phyloP scores from a whole-genome alignment of 2,113 vertebrate genomes.

The Scartelaos histophorus region DNA sequence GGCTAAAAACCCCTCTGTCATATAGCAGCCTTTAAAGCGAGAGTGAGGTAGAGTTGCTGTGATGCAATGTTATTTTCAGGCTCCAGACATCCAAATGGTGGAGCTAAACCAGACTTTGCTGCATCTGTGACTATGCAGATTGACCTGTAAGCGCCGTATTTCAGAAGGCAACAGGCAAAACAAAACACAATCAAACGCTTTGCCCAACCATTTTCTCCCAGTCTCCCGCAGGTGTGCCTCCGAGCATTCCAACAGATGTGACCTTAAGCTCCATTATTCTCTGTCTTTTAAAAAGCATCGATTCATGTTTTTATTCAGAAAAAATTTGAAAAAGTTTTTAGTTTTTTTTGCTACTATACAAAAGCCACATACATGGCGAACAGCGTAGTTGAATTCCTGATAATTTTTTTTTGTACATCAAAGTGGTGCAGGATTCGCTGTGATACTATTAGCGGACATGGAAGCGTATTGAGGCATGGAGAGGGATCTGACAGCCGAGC shows the following conservation, averaged over 20 bases:
- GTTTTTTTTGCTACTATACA: slow-evolving; percentile 22
- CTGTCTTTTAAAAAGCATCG: slow-evolving; percentile 9
- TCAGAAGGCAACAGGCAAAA: slow-evolving; percentile 3
- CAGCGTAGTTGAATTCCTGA: slow-evolving; percentile 24
- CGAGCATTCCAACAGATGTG: slow-evolving; percentile 16
- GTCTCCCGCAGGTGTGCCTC: slow-evolving; percentile 12
- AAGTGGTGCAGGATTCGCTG: slow-evolving; percentile 59
- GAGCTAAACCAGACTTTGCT: slow-evolving; percentile 10
- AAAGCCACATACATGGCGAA: slow-evolving; percentile 6
- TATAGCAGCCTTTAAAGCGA: too few species aligned
- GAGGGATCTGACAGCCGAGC: slow-evolving; percentile 46
- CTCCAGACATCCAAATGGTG: slow-evolving; percentile 15
- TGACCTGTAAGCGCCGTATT: slow-evolving; percentile 10
- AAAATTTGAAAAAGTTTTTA: slow-evolving; percentile 14
- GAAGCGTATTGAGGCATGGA: slow-evolving; percentile 48
- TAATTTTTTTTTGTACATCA: slow-evolving; percentile 74
- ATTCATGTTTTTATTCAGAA: slow-evolving; percentile 27
- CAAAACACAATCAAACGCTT: neutral
- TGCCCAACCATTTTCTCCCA: slow-evolving; percentile 1
- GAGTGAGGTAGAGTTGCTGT: neutral
- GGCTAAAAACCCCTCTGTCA: too few species aligned
- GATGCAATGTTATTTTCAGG: slow-evolving; percentile 22
- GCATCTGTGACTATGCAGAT: slow-evolving; percentile 8
- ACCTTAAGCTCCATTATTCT: slow-evolving; percentile 35
- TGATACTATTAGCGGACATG: slow-evolving; percentile 61